Evolutionary conservation across 2,888 invertebrate genomes (phyloP).

Genomic region (Eristalis arbustorum): DNA sequence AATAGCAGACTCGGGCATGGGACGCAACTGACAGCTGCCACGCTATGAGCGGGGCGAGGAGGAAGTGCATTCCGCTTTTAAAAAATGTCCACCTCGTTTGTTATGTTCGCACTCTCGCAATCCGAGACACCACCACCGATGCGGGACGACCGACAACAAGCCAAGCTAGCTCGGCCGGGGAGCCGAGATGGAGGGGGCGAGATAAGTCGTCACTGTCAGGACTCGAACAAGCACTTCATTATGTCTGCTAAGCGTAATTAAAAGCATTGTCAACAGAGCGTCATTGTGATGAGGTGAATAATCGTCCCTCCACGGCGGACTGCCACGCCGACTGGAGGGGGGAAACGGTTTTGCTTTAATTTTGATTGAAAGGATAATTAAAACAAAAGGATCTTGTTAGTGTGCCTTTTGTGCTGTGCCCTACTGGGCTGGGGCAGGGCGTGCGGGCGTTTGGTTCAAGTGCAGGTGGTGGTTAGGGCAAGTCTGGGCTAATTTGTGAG

Average conservation of each 20-base stretch:
- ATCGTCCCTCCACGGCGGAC: constrained; percentile 20
- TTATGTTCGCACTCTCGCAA: background rate
- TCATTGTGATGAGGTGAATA: constrained; percentile 32
- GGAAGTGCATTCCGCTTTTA: background rate
- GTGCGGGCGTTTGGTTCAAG: background rate
- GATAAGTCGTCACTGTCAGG: constrained; percentile 20
- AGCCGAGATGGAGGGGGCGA: background rate
- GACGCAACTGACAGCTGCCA: background rate
- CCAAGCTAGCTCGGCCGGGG: too few relatives aligned
- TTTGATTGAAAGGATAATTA: constrained; percentile 34
- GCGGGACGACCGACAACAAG: background rate
- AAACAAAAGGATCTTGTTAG: constrained; percentile 14
- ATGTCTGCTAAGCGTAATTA: constrained; percentile 41
- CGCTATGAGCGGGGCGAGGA: background rate
- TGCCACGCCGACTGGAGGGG: background rate
- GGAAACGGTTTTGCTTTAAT: constrained; percentile 13
- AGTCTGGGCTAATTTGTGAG: background rate
- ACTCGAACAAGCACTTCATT: constrained; percentile 33
- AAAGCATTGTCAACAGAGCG: constrained; percentile 47
- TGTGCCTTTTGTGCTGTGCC: constrained; percentile 1
- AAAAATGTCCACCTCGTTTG: constrained; percentile 4
- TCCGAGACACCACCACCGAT: background rate
- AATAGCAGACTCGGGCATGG: background rate
- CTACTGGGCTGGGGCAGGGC: background rate
- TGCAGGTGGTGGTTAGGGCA: background rate